Conservation (phyloP, 2,113 vertebrate species). For the Cryptotis parvus region DNA sequence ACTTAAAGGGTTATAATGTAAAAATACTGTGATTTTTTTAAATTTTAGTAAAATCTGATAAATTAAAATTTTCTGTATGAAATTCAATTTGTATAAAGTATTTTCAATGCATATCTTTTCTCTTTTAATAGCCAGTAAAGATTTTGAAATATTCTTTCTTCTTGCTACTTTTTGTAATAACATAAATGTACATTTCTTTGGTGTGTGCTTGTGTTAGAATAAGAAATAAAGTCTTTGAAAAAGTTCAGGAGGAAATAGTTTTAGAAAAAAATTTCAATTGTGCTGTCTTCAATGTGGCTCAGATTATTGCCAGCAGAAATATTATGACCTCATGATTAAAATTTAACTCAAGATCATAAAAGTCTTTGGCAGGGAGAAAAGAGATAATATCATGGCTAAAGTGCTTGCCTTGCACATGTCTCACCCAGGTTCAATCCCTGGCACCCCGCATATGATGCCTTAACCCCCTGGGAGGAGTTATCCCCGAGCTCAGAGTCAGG, state of each 20-base stretch:
- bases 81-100: slow-evolving; percentile 22
- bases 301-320: background rate
- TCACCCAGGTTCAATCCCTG: no score
- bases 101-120: slow-evolving; percentile 15
- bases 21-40: background rate
- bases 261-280: background rate
- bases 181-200: background rate
- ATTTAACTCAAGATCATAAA: slow-evolving; percentile 51
- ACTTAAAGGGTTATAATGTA: slow-evolving; percentile 4
- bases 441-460: no score
- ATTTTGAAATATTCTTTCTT: slow-evolving; percentile 23
- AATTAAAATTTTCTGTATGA: slow-evolving; percentile 30
- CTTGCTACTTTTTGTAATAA: background rate
- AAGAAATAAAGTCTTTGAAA: slow-evolving; percentile 39
- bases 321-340: slow-evolving; percentile 44
- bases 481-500: no score
- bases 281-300: background rate
- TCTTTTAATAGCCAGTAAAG: background rate
- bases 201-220: background rate
- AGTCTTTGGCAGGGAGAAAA: background rate
- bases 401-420: no score
- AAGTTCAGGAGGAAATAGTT: no score
- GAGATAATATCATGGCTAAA: no score
- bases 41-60: slow-evolving; percentile 29
- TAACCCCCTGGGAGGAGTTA: no score